phyloP scores from a whole-genome alignment of 2,888 invertebrate genomes.

The Calameuta pallipes region DNA sequence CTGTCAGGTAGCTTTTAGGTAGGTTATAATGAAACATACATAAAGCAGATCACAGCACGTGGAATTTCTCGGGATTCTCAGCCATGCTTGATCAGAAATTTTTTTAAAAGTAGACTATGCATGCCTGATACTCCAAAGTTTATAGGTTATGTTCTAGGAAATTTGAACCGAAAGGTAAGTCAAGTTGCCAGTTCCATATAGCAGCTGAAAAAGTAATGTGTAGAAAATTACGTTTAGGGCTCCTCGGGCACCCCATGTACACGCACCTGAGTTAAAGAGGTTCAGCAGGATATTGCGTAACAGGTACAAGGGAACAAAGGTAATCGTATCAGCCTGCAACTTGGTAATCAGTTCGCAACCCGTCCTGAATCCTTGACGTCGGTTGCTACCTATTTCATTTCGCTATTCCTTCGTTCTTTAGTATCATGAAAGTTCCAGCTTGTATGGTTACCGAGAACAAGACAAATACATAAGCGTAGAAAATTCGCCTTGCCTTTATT shows the following conservation, averaged over 20 bases:
- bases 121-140: no score
- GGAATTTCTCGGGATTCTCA: no score
- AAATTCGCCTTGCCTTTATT: neutral
- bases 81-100: no score
- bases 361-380: neutral
- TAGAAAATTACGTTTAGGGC: no score
- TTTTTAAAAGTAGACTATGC: no score
- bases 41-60: neutral
- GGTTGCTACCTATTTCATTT: neutral
- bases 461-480: neutral
- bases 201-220: no score
- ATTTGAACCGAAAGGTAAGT: no score
- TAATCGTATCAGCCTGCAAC: neutral
- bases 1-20: neutral
- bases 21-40: neutral
- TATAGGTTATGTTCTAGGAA: no score
- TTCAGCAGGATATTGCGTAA: neutral
- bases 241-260: no score
- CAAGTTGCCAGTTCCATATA: no score
- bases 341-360: neutral
- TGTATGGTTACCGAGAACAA: neutral
- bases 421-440: neutral
- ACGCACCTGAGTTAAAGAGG: neutral
- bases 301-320: neutral
- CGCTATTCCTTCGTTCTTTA: neutral